Evolutionary conservation across 2,113 vertebrate genomes (phyloP).

Genomic region (Lota lota): DNA sequence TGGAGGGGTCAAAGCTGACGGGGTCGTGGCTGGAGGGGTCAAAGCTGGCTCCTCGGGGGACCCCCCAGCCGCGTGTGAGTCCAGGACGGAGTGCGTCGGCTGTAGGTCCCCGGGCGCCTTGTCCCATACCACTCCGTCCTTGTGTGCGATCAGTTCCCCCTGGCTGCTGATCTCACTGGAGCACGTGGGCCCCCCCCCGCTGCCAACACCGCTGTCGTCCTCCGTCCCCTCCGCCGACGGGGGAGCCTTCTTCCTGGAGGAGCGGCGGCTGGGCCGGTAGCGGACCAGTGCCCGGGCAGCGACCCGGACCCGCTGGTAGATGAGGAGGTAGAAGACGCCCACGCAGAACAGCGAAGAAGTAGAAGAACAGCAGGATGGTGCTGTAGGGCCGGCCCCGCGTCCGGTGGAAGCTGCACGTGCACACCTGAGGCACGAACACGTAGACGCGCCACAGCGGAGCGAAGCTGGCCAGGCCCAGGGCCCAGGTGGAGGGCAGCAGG

Average conservation of each 20-base stretch:
- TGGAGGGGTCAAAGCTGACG: background rate
- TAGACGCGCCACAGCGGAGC: constrained; percentile 79
- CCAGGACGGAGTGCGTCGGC: background rate
- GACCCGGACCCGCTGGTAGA: constrained; percentile 75
- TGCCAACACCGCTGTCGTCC: constrained; percentile 73
- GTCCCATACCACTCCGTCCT: constrained; percentile 2
- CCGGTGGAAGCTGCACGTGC: constrained; percentile 88
- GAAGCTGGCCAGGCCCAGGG: constrained; percentile 74
- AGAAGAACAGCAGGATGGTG: constrained; percentile 81
- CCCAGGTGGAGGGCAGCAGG: constrained; percentile 73
- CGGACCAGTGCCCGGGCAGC: constrained; percentile 71
- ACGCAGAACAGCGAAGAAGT: constrained; percentile 81
- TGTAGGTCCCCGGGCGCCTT: background rate
- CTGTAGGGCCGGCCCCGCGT: constrained; percentile 78
- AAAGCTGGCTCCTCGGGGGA: background rate
- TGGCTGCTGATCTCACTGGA: constrained; percentile 67
- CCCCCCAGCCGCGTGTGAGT: constrained; percentile 4
- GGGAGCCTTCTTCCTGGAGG: constrained; percentile 47
- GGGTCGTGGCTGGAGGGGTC: background rate
- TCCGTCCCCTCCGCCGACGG: constrained; percentile 46
- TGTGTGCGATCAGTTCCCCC: constrained; percentile 22
- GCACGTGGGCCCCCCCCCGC: constrained; percentile 42
- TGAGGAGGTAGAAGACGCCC: constrained; percentile 81
- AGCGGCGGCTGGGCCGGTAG: constrained; percentile 73
- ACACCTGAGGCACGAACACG: constrained; percentile 80